Percentiles rank a stretch among this genome's conserved stretches.
Evolutionary conservation across 2,113 vertebrate species (phyloP).

Genomic region (Ornithorhynchus anatinus): DNA sequence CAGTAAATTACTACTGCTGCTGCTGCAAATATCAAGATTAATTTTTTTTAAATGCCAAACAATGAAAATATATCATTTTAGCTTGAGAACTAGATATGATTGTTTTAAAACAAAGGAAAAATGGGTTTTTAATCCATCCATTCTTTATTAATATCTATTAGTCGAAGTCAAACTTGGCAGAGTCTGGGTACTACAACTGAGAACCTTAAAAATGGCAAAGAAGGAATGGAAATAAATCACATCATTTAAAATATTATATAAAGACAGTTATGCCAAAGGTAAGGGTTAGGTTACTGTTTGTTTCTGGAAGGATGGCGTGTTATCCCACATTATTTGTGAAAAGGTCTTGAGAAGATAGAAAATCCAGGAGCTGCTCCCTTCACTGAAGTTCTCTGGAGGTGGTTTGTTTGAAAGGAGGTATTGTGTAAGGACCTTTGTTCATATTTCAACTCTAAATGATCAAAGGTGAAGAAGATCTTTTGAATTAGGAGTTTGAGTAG

Average conservation of each 20-base stretch:
- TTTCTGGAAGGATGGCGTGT: background rate
- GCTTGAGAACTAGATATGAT: too few relatives aligned
- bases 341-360: background rate
- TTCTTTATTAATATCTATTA: too few relatives aligned
- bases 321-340: background rate
- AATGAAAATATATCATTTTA: too few relatives aligned
- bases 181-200: background rate
- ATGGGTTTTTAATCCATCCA: too few relatives aligned
- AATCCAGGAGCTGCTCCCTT: background rate
- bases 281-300: background rate
- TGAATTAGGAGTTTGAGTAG: background rate
- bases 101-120: too few relatives aligned
- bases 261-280: background rate
- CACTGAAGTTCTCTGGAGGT: background rate
- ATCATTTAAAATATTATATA: background rate
- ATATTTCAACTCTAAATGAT: background rate
- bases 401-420: background rate
- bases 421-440: background rate
- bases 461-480: background rate
- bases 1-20: too few relatives aligned
- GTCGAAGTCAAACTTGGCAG: too few relatives aligned
- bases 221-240: background rate
- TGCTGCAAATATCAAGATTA: too few relatives aligned
- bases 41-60: too few relatives aligned
- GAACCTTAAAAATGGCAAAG: too few relatives aligned